Conservation (phyloP, 1,140 invertebrate species). For the Tachypleus tridentatus region DNA sequence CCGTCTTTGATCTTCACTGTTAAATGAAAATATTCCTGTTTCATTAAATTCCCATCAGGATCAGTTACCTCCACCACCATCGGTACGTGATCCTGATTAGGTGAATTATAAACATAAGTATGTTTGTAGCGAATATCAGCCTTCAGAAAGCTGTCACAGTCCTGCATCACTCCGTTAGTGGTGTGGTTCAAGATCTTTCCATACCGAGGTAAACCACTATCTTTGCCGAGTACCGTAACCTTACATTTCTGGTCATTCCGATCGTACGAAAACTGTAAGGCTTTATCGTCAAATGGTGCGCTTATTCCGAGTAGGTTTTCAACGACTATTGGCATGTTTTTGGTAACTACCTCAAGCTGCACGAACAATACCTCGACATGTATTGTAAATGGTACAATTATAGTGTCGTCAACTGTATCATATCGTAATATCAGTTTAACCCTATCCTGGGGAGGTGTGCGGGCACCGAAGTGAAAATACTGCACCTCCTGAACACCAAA, state of each 20-base stretch:
- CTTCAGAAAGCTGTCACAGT: constrained; percentile 33
- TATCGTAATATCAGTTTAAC: constrained; percentile 32
- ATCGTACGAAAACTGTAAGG: constrained; percentile 30
- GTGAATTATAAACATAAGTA: constrained; percentile 17
- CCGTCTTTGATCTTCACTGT: constrained; percentile 30
- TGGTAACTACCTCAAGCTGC: constrained; percentile 30
- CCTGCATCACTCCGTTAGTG: constrained; percentile 25
- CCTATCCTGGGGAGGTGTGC: constrained; percentile 28
- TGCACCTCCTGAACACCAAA: constrained; percentile 31
- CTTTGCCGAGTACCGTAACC: constrained; percentile 28
- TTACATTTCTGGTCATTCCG: constrained; percentile 28
- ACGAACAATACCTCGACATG: constrained; percentile 28
- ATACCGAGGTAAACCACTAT: constrained; percentile 31
- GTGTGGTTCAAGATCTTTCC: constrained; percentile 30
- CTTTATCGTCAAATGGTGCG: constrained; percentile 24
- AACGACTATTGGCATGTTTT: constrained; percentile 32
- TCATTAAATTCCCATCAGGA: constrained; percentile 25
- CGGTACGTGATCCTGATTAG: constrained; percentile 33
- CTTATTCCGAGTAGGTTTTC: constrained; percentile 27
- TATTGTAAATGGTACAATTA: constrained; percentile 35
- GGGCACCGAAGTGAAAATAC: constrained; percentile 35
- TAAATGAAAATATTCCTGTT: constrained; percentile 36
- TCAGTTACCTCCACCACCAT: constrained; percentile 32
- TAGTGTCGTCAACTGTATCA: constrained; percentile 31
- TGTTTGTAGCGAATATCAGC: constrained; percentile 32